phyloP scores from a whole-genome alignment of 2,888 invertebrate genomes.

The Diarsia mendica region DNA sequence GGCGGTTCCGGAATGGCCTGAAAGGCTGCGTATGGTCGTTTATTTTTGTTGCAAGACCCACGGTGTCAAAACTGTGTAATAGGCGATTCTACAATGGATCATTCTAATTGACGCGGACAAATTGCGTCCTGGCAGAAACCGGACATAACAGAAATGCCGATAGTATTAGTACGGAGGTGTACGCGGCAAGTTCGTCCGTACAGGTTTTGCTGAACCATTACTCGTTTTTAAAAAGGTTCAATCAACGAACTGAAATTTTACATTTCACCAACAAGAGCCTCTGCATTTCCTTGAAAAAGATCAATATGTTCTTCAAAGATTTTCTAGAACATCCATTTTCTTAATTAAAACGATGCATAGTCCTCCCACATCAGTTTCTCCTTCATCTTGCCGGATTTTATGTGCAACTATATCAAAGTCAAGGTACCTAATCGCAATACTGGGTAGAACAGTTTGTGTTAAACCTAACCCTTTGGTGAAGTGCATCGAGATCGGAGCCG shows the following conservation, averaged over 20 bases:
- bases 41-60: not conserved
- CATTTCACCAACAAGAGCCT: not conserved
- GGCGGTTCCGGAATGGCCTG: not conserved
- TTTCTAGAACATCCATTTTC: conserved; percentile 8
- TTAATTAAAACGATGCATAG: not conserved
- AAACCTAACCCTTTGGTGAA: conserved; percentile 83
- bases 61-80: not conserved
- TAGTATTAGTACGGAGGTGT: not conserved
- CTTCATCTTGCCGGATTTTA: conserved; percentile 3
- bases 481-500: conserved; percentile 90
- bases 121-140: not conserved
- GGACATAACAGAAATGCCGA: not conserved
- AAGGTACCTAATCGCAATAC: conserved; percentile 32
- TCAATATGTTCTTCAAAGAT: not conserved
- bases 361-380: not conserved
- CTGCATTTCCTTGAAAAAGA: not conserved
- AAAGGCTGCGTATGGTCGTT: not conserved
- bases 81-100: not conserved
- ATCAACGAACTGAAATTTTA: conserved; percentile 9
- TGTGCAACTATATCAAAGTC: conserved; percentile 22
- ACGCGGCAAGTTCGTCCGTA: not conserved
- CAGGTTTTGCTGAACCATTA: not conserved
- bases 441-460: conserved; percentile 64
- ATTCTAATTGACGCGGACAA: not conserved
- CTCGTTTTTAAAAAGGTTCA: not conserved